Evolutionary conservation across 1,140 invertebrate genomes (phyloP), one percentile per base, ranked within the genome.

Genomic region (Gryllus bimaculatus): DNA sequence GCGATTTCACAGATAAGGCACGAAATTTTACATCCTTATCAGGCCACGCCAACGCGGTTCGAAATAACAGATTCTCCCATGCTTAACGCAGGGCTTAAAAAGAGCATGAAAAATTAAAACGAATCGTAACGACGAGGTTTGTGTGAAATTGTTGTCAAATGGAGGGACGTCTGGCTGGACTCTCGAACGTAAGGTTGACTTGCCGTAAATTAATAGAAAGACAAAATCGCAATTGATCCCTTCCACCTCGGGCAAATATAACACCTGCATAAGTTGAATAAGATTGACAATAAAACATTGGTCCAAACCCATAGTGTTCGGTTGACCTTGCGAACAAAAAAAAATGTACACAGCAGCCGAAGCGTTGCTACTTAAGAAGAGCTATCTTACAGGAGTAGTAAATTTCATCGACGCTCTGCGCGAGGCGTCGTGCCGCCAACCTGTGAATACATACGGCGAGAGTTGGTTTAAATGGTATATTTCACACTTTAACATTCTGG

Each of bases 251-350:
- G 54, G 54, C 54, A n/a, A 66, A 66, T 66, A 66, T 66, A 66
- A 66, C 54, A 66, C 54, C 54, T 66, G 54, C 54, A 66, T 66
- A 66, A 66, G 54, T 66, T n/a, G 54, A 66, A 66, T 66, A 66
- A 66, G 54, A 66, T 66, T 66, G 54, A 66, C 54, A 1, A 66
- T 3, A 3, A 66, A 66, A 66, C 54, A 66, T 66, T n/a, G 18
- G 10, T 18, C 54, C 54, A 66, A 66, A 66, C 2, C 54, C 54
- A 66, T 66, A 66, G 18, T 66, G 54, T 66, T 66, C 54, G 54
- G 18, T 10, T 0, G 54, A 7, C 0, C 10, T 18, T 66, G 54
- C 7, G 54, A 66, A 66, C 10, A 66, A 18, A 66, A 66, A 54
- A 66, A 66, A 66, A 66, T 66, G 54, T 66, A 66, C 54, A 66